Conservation (phyloP, 2,113 vertebrate species). For the Phoxinus phoxinus region DNA sequence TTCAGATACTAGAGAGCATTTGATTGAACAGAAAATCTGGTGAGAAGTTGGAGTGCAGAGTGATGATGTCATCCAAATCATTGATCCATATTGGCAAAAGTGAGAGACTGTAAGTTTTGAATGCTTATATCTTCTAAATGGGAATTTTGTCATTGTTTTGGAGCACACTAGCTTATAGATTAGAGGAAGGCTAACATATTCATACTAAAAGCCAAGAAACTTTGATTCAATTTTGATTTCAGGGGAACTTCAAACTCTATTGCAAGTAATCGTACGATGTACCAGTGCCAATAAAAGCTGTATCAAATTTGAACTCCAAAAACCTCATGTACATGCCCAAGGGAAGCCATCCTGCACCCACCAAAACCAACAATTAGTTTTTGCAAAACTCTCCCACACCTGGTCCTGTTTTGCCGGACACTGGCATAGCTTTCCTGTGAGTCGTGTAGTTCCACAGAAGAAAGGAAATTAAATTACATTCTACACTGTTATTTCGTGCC, state of each 20-base stretch:
- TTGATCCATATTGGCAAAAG: too few relatives aligned
- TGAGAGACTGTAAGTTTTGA: too few relatives aligned
- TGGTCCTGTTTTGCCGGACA: constrained; percentile 22
- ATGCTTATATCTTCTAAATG: too few relatives aligned
- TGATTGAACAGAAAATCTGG: too few relatives aligned
- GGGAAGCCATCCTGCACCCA: neutral
- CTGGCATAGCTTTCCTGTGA: constrained; percentile 33
- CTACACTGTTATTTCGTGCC: constrained; percentile 46
- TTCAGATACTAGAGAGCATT: too few relatives aligned
- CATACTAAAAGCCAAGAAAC: too few relatives aligned
- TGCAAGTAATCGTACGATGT: neutral
- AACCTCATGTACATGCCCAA: constrained; percentile 12
- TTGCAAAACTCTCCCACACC: constrained; percentile 1
- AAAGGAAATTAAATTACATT: constrained; percentile 49
- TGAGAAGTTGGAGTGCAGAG: too few relatives aligned
- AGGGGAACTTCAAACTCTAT: neutral
- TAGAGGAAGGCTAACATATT: too few relatives aligned
- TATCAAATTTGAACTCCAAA: constrained; percentile 15
- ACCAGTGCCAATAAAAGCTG: neutral
- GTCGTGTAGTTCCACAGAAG: constrained; percentile 19
- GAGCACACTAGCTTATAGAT: too few relatives aligned
- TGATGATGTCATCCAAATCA: too few relatives aligned
- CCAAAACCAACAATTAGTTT: constrained; percentile 27
- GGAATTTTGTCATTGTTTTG: too few relatives aligned
- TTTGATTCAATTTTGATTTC: too few relatives aligned